Evolutionary conservation across 2,113 vertebrate species (phyloP).

Genomic region (Mustela nigripes): DNA sequence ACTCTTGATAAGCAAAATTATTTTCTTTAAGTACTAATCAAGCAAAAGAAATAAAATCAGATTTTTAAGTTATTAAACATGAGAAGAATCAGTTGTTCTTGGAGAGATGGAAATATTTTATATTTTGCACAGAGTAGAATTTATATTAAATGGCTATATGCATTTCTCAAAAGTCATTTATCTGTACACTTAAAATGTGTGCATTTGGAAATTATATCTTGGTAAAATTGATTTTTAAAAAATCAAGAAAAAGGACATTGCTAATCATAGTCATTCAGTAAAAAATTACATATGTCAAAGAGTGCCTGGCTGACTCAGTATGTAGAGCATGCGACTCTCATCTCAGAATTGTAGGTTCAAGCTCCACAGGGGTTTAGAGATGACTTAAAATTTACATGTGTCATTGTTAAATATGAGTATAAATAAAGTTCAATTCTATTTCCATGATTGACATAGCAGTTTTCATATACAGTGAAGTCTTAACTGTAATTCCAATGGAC

Average conservation of each 20-base stretch:
- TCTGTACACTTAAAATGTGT: neutral
- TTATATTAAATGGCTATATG: neutral
- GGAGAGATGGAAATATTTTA: neutral
- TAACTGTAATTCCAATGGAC: neutral
- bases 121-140: neutral
- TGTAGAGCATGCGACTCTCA: neutral
- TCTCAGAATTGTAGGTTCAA: neutral
- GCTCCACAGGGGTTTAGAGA: neutral
- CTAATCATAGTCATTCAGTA: neutral
- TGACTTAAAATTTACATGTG: neutral
- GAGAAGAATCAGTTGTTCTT: neutral
- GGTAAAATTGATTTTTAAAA: neutral
- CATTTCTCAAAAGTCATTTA: neutral
- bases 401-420: neutral
- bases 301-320: neutral
- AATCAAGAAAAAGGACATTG: neutral
- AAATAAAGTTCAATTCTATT: slow-evolving; percentile 39
- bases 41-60: slow-evolving; percentile 43
- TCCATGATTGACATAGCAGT: neutral
- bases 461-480: neutral
- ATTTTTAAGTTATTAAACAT: slow-evolving; percentile 44
- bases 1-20: neutral
- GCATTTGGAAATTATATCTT: neutral
- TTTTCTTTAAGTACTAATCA: neutral
- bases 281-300: neutral